A percentile compares a stretch with the other conserved stretches of the same genome.
phyloP scores from a whole-genome alignment of 2,113 vertebrate species.

The Microcebus tavaratra region DNA sequence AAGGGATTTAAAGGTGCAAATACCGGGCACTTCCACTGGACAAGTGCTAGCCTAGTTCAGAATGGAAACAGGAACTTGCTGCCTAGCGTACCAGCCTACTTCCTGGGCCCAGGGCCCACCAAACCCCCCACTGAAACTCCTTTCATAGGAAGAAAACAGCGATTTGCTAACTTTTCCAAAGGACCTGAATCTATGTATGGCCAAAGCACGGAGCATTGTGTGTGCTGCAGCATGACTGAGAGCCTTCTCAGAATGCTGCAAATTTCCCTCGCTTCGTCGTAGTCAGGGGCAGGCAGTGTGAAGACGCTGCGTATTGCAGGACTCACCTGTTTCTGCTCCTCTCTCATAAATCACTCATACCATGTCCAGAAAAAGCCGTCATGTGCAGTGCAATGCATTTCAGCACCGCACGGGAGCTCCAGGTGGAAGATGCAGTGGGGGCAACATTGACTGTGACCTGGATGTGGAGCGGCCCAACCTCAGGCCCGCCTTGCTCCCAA shows the following conservation, averaged over 20 bases:
- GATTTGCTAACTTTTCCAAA: background rate
- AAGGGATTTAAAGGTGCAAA: background rate
- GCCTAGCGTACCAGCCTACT: background rate
- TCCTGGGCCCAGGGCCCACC: background rate
- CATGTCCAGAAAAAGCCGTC: background rate
- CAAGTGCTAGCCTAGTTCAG: background rate
- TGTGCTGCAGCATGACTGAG: background rate
- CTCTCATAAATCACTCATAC: background rate
- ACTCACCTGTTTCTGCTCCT: background rate
- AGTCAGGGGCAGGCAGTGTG: background rate
- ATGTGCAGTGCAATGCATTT: background rate
- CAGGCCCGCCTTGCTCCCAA: background rate
- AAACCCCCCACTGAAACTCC: background rate
- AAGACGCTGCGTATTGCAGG: background rate
- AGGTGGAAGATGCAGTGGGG: background rate
- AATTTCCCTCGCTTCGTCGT: background rate
- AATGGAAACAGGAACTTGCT: background rate
- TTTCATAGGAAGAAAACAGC: slow-evolving; percentile 2
- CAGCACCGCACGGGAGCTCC: background rate
- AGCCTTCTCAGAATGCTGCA: background rate
- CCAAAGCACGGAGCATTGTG: background rate
- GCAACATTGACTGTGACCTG: background rate
- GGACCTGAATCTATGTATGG: background rate
- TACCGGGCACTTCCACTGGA: background rate
- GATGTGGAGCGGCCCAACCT: background rate